Base-by-base conservation (phyloP, 2,888 invertebrate species). In the Chromoteleia sp. region DNA sequence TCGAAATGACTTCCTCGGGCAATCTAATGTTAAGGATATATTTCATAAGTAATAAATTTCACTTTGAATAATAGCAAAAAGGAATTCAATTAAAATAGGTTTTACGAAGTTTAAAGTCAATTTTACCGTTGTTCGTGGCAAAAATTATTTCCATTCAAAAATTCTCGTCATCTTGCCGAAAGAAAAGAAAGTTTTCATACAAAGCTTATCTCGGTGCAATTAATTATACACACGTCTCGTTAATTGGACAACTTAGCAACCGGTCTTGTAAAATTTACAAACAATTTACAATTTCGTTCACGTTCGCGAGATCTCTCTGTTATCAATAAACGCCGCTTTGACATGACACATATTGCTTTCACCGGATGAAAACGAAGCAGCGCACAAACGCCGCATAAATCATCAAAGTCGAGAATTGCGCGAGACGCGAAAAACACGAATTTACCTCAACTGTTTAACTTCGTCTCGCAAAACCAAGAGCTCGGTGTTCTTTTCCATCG, bases 401-500 rank as follows among this genome's bases (percentile, higher is more conserved):
- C 39, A 14, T 41, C 39, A 41, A 41, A 41, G 14, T 7, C 14
- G 12, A 54, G 8, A 33, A 0, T n/a, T 6, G 25, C 25, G 25
- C 25, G 25, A 2, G 25, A 4, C 25, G 6, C 17, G 48, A 21
- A 12, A 30, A 61, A 30, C 14, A 3, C 45, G 10, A 25, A 73
- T 84, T 85, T 88, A 93, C 94, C 93, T 93, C 78, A 94, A 86
- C 84, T 92, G 92, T 65, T 92, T 91, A 25, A 94, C 90, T 87
- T 94, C 93, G 58, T 92, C 92, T 80, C 92, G 90, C 54, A 94
- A 89, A 8, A 93, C 92, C 30, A 91, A 90, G 58, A 94, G 89
- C 85, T 94, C 93, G 2, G 93, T 92, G 79, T 93, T 93, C 81
- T 93, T 93, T 83, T 92, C 93, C 83, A 94, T 91, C 15, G 92